Base-by-base conservation (phyloP, 2,888 invertebrate genomes). In the Halictus quadricinctus region DNA sequence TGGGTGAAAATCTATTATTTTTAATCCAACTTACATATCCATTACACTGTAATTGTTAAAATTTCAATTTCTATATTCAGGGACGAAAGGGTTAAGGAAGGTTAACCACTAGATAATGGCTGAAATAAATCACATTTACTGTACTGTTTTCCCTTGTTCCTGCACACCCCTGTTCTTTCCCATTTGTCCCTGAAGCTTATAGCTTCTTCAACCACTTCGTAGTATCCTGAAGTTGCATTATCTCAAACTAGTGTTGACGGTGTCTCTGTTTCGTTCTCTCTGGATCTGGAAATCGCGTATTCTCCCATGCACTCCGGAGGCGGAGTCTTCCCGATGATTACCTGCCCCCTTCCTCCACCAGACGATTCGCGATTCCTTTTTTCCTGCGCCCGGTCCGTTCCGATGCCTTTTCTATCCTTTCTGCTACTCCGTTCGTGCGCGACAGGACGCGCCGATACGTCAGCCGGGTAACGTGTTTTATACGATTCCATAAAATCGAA, bases 121-220 rank as follows among this genome's bases (percentile, higher is more conserved):
- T 36, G 36, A 36, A 36, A 5, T 36, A 36, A 36, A 36, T 36
- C 36, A 36, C 36, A 36, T 36, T 36, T 36, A 36, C 36, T 1
- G 29, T 29, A 29, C 29, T 29, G 29, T 29, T 29, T 29, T 29
- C 29, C 36, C 36, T 36, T 36, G 36, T 36, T 36, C 36, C 36
- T 36, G 36, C 36, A 36, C 36, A 36, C 4, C 36, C 36, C 36
- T 5, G 36, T 36, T 36, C 36, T 3, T 5, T 5, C 36, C 36
- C 36, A 36, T 36, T 21, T 58, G 12, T n/a, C 58, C 10, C 1
- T 10, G 8, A 58, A n/a, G n/a, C 58, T 54, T 12, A n/a, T 1
- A 12, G 58, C n/a, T 58, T 58, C 88, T 85, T 84, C 81, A 80
- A 81, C 75, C 76, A n/a, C 41, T 36, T 77, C n/a, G 43, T 81